Evolutionary conservation across 2,797 vertebrate species (phyloP), one percentile per base, ranked within the genome.

Genomic region (Emys orbicularis): DNA sequence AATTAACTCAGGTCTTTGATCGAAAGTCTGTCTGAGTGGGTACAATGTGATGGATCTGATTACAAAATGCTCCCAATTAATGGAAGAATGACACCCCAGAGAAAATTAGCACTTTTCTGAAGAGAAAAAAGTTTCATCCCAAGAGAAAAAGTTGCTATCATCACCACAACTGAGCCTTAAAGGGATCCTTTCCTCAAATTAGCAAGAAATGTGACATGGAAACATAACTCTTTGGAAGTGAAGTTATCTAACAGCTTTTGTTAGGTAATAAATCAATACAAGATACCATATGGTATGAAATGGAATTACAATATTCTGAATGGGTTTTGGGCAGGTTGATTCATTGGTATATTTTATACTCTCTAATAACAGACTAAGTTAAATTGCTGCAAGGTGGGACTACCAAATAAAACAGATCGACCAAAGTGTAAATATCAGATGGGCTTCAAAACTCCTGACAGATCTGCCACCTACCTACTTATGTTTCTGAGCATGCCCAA

Each of bases 241-340:
- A 96, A 56, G 88, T 96, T 94, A 72, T 86, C 9, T 88, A 95
- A 94, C 87, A 97, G 89, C 88, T 97, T 95, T 82, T 97, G 90
- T 95, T 92, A 94, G 79, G 84, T 90, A 93, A 96, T 97, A 97
- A 96, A 97, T 97, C 94, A 95, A 41, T 41, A 3, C 82, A 94
- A 44, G 29, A 93, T 90, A 89, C 85, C 84, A 95, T 53, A 93
- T 79, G 92, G 93, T 92, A 93, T 80, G 56, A 97, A 98, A 97
- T 81, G 88, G 91, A 98, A 97, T 97, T 95, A 91, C 79, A 89
- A 86, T 97, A 89, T 80, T 25, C 83, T 82, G 91, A 91, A 76
- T 3, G 90, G 52, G 87, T 93, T 54, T 90, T 79, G 65, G 95
- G 72, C 82, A 97, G 87, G 87, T 81, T 94, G 93, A 92, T 95